Conservation (phyloP, 2,888 invertebrate genomes). For the Coelopa pilipes region DNA sequence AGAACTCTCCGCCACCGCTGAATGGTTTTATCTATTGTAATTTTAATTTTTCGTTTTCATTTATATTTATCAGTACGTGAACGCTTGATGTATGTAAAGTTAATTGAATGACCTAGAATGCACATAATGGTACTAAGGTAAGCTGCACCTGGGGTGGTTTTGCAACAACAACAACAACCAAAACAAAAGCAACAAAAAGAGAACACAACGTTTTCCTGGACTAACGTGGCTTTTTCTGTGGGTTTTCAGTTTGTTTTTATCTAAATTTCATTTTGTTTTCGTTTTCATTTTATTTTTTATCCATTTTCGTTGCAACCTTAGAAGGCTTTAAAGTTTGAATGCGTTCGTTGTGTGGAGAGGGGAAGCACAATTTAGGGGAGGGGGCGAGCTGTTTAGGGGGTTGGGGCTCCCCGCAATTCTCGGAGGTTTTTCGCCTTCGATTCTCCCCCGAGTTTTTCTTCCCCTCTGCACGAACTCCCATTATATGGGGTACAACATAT, state of each 20-base stretch:
- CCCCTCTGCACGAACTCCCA: too few species aligned
- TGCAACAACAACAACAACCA: not conserved
- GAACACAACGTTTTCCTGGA: not conserved
- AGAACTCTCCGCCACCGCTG: too few species aligned
- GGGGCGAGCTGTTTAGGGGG: not conserved
- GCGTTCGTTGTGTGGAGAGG: not conserved
- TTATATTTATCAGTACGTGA: conserved; percentile 5
- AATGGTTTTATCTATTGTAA: too few species aligned
- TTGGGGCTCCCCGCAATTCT: too few species aligned
- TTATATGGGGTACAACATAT: too few species aligned
- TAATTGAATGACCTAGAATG: conserved; percentile 16
- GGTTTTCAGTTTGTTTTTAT: conserved; percentile 9
- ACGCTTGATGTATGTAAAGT: conserved; percentile 7
- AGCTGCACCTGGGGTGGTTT: conserved; percentile 19
- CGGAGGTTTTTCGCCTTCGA: too few species aligned
- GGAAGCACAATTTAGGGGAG: not conserved
- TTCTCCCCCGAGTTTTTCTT: conserved; percentile 8
- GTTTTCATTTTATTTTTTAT: not conserved
- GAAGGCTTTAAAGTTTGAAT: not conserved
- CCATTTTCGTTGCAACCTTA: not conserved
- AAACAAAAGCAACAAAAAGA: too few species aligned
- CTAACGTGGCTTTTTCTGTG: conserved; percentile 25
- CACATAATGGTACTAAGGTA: conserved; percentile 25
- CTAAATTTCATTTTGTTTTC: not conserved
- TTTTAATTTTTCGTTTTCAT: conserved; percentile 1